phyloP scores from a whole-genome alignment of 2,113 vertebrate genomes.

The Hippocampus zosterae region DNA sequence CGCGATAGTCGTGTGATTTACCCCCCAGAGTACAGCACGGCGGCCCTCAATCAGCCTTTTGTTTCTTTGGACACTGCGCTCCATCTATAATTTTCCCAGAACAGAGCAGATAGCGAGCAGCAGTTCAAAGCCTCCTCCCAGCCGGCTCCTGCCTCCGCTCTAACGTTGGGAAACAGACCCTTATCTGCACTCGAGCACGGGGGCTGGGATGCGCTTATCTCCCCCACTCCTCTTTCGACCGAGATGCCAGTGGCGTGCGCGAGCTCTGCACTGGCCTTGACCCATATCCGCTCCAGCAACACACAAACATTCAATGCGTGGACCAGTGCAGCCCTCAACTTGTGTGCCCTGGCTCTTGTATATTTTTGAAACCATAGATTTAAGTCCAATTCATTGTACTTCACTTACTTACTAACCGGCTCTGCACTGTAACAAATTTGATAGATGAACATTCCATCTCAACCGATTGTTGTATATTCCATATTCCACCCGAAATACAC shows the following conservation, averaged over 20 bases:
- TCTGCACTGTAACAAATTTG: neutral
- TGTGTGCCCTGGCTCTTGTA: slow-evolving; percentile 4
- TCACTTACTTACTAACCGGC: neutral
- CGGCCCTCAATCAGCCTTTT: slow-evolving; percentile 65
- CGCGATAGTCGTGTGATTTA: slow-evolving; percentile 58
- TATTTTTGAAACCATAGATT: neutral
- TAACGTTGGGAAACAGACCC: slow-evolving; percentile 64
- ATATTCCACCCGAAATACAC: neutral
- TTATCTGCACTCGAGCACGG: slow-evolving; percentile 55
- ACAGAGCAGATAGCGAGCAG: slow-evolving; percentile 58
- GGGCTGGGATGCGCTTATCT: slow-evolving; percentile 63
- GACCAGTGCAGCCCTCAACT: slow-evolving; percentile 15
- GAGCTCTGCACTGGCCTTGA: slow-evolving; percentile 62
- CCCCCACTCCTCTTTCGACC: slow-evolving; percentile 60
- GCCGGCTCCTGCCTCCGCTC: slow-evolving; percentile 53
- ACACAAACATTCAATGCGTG: slow-evolving; percentile 17
- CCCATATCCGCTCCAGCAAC: slow-evolving; percentile 47
- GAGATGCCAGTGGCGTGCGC: slow-evolving; percentile 54
- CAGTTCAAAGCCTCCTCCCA: slow-evolving; percentile 66
- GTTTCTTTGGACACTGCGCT: slow-evolving; percentile 57
- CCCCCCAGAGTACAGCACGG: slow-evolving; percentile 46
- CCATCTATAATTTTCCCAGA: slow-evolving; percentile 66
- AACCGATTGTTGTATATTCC: no score
- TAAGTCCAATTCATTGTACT: neutral
- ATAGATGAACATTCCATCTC: neutral